Evolutionary conservation across 2,113 vertebrate genomes (phyloP).

Genomic region (Synodontis membranacea): DNA sequence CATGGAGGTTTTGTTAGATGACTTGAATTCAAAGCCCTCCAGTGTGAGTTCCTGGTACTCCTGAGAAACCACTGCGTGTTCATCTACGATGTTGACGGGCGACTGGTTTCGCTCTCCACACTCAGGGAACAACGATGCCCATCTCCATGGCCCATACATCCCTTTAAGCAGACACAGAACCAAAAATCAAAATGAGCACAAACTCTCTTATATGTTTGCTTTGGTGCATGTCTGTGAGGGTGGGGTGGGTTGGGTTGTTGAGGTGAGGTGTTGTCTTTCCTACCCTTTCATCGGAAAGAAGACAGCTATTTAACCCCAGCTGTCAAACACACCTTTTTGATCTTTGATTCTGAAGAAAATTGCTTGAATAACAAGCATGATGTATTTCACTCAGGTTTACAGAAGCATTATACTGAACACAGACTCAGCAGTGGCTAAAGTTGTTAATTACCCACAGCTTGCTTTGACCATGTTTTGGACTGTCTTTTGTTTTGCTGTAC

Average conservation of each 20-base stretch:
- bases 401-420: not conserved
- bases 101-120: constrained; percentile 89
- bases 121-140: constrained; percentile 83
- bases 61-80: constrained; percentile 77
- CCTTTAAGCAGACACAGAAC: constrained; percentile 71
- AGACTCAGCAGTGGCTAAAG: not conserved
- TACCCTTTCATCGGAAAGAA: not conserved
- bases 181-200: not conserved
- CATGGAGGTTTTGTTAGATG: constrained; percentile 98
- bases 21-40: constrained; percentile 86
- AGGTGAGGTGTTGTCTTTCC: too few species aligned
- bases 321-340: not conserved
- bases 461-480: not conserved
- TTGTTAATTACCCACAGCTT: not conserved
- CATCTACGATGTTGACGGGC: constrained; percentile 87
- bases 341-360: not conserved
- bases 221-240: too few species aligned
- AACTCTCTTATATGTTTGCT: not conserved
- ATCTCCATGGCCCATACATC: constrained; percentile 86
- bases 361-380: not conserved
- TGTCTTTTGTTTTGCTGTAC: not conserved
- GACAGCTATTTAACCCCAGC: not conserved
- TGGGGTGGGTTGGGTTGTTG: too few species aligned
- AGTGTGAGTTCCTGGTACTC: constrained; percentile 90
- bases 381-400: not conserved